Evolutionary conservation across 2,113 vertebrate genomes (phyloP).

Genomic region (Pithys albifrons): DNA sequence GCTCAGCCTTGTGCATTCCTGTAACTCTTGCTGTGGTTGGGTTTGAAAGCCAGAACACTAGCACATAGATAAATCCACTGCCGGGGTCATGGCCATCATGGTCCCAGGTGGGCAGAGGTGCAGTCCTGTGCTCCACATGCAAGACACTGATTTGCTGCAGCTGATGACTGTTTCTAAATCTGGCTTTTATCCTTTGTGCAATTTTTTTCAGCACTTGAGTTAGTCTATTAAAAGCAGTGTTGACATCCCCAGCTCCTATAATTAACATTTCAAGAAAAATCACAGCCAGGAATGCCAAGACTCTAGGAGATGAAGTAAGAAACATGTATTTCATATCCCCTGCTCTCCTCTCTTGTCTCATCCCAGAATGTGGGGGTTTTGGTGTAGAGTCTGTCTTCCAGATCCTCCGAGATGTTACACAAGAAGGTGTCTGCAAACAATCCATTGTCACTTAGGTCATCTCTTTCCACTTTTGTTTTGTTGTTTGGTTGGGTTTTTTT

Average conservation of each 20-base stretch:
- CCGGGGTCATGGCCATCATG: fast-evolving
- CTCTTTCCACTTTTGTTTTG: neutral
- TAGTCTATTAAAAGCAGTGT: slow-evolving; percentile 56
- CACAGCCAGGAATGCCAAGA: neutral
- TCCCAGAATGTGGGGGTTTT: neutral
- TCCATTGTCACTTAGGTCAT: neutral
- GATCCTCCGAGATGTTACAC: neutral
- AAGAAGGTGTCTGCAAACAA: neutral
- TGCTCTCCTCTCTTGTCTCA: neutral
- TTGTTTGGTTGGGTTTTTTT: neutral
- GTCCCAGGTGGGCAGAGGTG: fast-evolving
- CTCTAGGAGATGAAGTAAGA: slow-evolving; percentile 37
- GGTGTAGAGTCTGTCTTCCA: neutral
- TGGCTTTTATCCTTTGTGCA: neutral
- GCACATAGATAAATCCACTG: neutral
- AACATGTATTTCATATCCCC: neutral
- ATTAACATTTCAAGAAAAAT: slow-evolving; percentile 61
- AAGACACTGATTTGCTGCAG: slow-evolving; percentile 39
- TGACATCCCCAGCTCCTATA: slow-evolving; percentile 66
- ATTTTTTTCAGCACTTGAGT: slow-evolving; percentile 27
- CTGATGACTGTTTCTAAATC: slow-evolving; percentile 65
- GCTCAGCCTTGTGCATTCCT: fast-evolving
- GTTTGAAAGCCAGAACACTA: slow-evolving; percentile 9
- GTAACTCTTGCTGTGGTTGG: neutral
- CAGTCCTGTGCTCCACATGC: neutral